A percentile compares a stretch with the other conserved stretches of the same genome.
These are phyloP conservation scores for Acromyrmex charruanus DNA, from an alignment of 1,140 invertebrate species.

Conservation along the genomic window DNA sequence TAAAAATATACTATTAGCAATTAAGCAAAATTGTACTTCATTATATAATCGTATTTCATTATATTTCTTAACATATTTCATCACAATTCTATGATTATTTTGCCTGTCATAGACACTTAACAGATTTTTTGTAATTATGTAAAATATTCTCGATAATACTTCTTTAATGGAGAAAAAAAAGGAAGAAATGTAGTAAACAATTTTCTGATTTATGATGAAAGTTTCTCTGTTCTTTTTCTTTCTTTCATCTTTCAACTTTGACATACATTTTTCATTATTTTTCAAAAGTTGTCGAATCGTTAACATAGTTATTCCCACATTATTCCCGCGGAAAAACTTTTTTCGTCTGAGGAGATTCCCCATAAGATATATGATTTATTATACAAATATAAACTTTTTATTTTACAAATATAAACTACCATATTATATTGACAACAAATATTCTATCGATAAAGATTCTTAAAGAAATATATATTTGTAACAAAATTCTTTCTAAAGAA, in stretches of 20 bases:
- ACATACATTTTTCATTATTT: conserved; percentile 46
- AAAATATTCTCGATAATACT: conserved; percentile 28
- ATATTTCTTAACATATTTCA: background rate
- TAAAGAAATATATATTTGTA: background rate
- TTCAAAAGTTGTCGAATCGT: conserved; percentile 35
- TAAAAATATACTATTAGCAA: background rate
- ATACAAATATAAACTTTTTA: too few relatives aligned
- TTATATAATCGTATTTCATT: background rate
- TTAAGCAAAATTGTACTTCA: background rate
- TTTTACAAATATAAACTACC: background rate
- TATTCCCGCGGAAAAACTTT: background rate
- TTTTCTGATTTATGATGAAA: conserved; percentile 48
- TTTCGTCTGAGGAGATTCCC: background rate
- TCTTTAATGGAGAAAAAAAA: too few relatives aligned
- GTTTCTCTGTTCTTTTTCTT: conserved; percentile 12
- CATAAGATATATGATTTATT: background rate
- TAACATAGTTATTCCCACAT: conserved; percentile 17
- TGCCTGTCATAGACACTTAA: background rate
- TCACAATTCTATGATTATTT: conserved; percentile 3
- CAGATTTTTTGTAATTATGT: background rate
- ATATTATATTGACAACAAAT: background rate
- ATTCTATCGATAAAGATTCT: background rate
- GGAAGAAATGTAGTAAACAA: background rate
- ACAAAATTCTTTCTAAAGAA: background rate
- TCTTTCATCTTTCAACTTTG: conserved; percentile 16